Evolutionary conservation across 2,797 vertebrate species (phyloP).

Genomic region (Squalus acanthias): DNA sequence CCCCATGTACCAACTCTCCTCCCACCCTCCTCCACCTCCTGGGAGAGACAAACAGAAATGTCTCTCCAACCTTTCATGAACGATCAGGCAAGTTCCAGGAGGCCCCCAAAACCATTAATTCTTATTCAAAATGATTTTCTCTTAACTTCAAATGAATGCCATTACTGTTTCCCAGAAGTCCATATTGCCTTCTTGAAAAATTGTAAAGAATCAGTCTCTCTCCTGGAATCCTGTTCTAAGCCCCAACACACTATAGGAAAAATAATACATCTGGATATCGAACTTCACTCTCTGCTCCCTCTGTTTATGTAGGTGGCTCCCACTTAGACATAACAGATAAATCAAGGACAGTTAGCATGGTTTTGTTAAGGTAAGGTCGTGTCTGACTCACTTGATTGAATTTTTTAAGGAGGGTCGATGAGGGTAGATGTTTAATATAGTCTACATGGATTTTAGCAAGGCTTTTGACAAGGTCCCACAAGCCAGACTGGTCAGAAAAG

Average conservation of each 20-base stretch:
- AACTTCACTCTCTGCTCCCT: neutral
- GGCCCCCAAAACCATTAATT: neutral
- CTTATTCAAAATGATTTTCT: neutral
- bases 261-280: neutral
- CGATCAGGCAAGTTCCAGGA: neutral
- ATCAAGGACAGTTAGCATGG: too few species aligned
- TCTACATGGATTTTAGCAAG: too few species aligned
- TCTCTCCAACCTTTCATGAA: neutral
- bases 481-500: too few species aligned
- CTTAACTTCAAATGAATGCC: neutral
- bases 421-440: too few species aligned
- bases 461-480: too few species aligned
- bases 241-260: neutral
- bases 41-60: neutral
- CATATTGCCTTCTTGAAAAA: too few species aligned
- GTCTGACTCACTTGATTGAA: too few species aligned
- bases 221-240: neutral
- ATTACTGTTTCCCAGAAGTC: too few species aligned
- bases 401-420: too few species aligned
- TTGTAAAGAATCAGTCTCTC: neutral
- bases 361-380: too few species aligned
- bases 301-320: neutral
- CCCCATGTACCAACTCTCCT: neutral
- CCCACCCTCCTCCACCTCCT: neutral
- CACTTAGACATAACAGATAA: too few species aligned